Base-by-base conservation (phyloP, 2,113 vertebrate species). In the Pachypanchax playfairii region DNA sequence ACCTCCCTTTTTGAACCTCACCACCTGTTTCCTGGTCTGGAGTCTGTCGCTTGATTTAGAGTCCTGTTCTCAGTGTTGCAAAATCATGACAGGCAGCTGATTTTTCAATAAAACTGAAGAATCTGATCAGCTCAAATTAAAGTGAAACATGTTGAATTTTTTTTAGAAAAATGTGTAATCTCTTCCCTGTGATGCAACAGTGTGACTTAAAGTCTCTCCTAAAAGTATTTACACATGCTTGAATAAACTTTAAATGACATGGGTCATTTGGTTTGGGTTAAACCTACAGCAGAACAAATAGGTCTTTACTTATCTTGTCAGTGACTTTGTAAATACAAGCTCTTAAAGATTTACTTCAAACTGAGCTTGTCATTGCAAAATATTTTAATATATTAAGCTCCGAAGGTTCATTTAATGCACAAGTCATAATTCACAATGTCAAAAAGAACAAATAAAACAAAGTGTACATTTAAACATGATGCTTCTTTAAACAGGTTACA, bases 371-470 rank as follows among this genome's bases (percentile, higher is more conserved):
- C 1, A 15, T 13, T 18, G 29, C 25, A 18, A 59, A 65, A 53
- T 1, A 4, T 1, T 71, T 69, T 48, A 51, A 25, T 72, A 21
- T n/a, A 52, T 25, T 68, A 56, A 24, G 5, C n/a, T 68, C 5
- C 58, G 26, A 11, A 56, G 20, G 5, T 61, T 31, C 60, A 5
- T 48, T 44, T 44, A 61, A 20, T 70, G 61, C 59, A 11, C 59
- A 64, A 56, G 12, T 52, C 25, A 24, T 28, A 39, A 46, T 47
- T n/a, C 12, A 36, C 26, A 38, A 11, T n/a, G 9, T 44, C n/a
- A 18, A 41, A 46, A 42, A 42, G n/a, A 24, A 24, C 7, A 31
- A 6, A 31, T 8, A 10, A 11, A 50, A 25, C 18, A 20, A 8
- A 22, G 21, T 11, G 6, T 18, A 29, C 4, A 33, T 24, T 47